Conservation (phyloP, 2,888 invertebrate species). For the Cantharis lateralis region DNA sequence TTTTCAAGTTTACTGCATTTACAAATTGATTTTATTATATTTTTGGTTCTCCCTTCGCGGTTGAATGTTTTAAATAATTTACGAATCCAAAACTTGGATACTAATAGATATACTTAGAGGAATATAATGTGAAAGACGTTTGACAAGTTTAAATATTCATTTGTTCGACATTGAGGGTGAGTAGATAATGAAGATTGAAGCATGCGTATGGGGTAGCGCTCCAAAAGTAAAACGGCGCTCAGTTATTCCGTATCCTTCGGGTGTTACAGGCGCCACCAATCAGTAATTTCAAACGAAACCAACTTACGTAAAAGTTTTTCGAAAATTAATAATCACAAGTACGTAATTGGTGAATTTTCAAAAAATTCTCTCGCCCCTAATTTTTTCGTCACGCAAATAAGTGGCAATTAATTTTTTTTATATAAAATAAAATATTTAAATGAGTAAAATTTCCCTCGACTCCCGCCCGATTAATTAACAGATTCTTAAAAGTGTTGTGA, state of each 20-base stretch:
- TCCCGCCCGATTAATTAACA: not conserved
- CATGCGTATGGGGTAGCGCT: slow-evolving; percentile 36
- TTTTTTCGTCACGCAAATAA: not conserved
- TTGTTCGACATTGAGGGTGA: slow-evolving; percentile 38
- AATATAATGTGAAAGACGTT: slow-evolving; percentile 37
- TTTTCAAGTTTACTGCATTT: not conserved
- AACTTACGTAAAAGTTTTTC: not conserved
- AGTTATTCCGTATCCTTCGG: slow-evolving; percentile 47
- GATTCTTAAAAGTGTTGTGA: not conserved
- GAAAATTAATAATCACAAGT: not conserved
- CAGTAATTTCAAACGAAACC: not conserved
- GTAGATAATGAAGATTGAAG: slow-evolving; percentile 45
- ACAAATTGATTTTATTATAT: not conserved
- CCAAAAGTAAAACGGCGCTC: slow-evolving; percentile 37
- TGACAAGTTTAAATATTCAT: slow-evolving; percentile 45
- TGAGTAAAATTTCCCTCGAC: not conserved
- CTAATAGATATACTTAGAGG: slow-evolving; percentile 22
- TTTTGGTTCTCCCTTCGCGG: not conserved
- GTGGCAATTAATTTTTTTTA: not conserved
- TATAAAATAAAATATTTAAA: not conserved
- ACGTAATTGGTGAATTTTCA: not conserved
- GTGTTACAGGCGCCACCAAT: slow-evolving; percentile 32
- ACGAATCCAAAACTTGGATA: slow-evolving; percentile 11
- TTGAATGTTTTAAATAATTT: not conserved
- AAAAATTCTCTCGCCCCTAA: not conserved